Conservation (phyloP, 2,888 invertebrate genomes). For the Epinotia demarniana region DNA sequence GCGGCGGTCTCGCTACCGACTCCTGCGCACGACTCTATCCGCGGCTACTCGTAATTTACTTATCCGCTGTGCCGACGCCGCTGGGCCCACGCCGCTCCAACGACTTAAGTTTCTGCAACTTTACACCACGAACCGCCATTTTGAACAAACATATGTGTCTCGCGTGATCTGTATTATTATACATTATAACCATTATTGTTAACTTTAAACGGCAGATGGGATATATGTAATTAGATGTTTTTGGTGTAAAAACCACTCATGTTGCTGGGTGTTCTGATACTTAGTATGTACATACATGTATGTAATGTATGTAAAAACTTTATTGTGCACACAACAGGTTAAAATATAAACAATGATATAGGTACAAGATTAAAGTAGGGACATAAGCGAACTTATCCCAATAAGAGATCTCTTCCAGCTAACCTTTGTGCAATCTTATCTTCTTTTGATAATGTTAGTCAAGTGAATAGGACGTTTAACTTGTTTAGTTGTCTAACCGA, state of each 20-base stretch:
- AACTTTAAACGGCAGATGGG: conserved; percentile 8
- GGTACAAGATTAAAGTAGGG: too few relatives aligned
- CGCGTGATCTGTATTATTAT: conserved; percentile 20
- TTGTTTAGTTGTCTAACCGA: too few relatives aligned
- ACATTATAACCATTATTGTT: conserved; percentile 5
- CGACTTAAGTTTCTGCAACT: not conserved
- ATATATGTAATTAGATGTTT: not conserved
- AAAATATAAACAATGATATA: too few relatives aligned
- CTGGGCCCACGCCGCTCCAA: not conserved
- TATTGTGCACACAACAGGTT: too few relatives aligned
- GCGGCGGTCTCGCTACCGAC: conserved; percentile 44
- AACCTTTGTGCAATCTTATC: too few relatives aligned
- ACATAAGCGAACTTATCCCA: too few relatives aligned
- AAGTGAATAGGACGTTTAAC: too few relatives aligned
- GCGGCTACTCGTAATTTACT: conserved; percentile 45
- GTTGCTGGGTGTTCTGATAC: not conserved
- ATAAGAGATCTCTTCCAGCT: too few relatives aligned
- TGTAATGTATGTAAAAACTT: too few relatives aligned
- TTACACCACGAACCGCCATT: not conserved
- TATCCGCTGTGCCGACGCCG: conserved; percentile 43
- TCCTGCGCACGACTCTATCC: conserved; percentile 37
- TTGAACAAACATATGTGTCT: not conserved
- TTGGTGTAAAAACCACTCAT: not conserved
- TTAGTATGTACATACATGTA: too few relatives aligned
- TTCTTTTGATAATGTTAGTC: too few relatives aligned